Evolutionary conservation across 2,888 invertebrate species (phyloP).

Genomic region (Lasius platythorax): DNA sequence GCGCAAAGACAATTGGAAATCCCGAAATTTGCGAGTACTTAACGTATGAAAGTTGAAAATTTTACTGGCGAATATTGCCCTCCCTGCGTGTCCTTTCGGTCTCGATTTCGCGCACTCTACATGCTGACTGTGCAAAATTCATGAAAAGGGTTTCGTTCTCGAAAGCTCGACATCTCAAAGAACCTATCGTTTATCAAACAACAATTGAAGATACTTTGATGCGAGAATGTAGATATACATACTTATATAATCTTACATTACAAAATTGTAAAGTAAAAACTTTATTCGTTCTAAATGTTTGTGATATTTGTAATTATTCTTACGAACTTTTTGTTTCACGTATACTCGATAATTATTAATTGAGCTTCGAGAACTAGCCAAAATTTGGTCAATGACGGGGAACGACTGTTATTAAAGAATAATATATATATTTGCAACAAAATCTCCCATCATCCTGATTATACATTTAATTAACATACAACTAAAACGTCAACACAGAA

Average conservation of each 20-base stretch:
- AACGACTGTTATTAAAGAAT: background rate
- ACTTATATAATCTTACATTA: background rate
- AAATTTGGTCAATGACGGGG: background rate
- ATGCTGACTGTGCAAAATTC: slow-evolving; percentile 35
- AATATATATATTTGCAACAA: background rate
- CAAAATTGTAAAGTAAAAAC: background rate
- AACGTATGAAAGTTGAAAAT: slow-evolving; percentile 26
- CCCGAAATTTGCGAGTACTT: slow-evolving; percentile 40
- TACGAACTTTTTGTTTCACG: background rate
- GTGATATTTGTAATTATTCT: background rate
- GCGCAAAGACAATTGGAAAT: slow-evolving; percentile 45
- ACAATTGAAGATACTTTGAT: slow-evolving; percentile 13
- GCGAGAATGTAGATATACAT: background rate
- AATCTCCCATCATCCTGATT: slow-evolving; percentile 17
- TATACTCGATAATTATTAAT: background rate
- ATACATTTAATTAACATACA: slow-evolving; percentile 24
- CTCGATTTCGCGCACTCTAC: slow-evolving; percentile 5
- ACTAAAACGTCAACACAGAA: slow-evolving; percentile 16
- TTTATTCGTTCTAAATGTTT: background rate
- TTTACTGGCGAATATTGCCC: slow-evolving; percentile 20
- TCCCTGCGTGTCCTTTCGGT: background rate
- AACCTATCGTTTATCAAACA: slow-evolving; percentile 12
- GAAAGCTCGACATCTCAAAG: slow-evolving; percentile 29
- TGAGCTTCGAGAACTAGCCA: background rate
- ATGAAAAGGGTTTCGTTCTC: slow-evolving; percentile 1